Evolutionary conservation across 2,113 vertebrate species (phyloP).

Genomic region (Cercopithecus mona): DNA sequence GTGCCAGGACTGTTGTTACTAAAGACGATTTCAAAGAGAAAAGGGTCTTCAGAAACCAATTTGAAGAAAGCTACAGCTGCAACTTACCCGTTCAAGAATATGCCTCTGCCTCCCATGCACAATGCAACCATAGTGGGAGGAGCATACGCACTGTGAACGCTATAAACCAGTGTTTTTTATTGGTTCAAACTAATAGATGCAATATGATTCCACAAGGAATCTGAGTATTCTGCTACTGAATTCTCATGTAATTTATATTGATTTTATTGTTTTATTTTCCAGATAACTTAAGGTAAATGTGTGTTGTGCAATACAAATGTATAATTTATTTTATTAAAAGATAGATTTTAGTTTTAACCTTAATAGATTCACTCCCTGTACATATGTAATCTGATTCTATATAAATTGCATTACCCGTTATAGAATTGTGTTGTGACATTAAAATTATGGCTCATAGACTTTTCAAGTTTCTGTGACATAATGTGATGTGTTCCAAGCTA

Average conservation of each 20-base stretch:
- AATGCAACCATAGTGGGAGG: accelerated
- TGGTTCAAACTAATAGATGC: background rate
- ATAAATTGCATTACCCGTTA: background rate
- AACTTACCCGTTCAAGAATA: background rate
- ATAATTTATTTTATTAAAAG: conserved; percentile 20
- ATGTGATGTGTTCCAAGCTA: conserved; percentile 48
- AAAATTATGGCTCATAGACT: conserved; percentile 32
- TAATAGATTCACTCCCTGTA: background rate
- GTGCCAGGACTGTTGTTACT: background rate
- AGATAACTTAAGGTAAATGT: background rate
- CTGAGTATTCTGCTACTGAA: background rate
- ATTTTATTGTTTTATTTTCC: background rate
- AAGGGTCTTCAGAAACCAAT: background rate
- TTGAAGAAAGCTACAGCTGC: background rate
- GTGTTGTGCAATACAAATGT: background rate
- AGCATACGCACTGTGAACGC: background rate
- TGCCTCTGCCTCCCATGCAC: background rate
- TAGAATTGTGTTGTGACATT: conserved; percentile 20
- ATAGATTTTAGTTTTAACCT: background rate
- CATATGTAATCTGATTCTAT: background rate
- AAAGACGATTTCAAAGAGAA: background rate
- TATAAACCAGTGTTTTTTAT: background rate
- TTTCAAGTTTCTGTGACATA: conserved; percentile 48
- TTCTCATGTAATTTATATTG: background rate
- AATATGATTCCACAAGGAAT: background rate